Conservation (phyloP, 1,140 invertebrate species). For the Parapsyche elsis region DNA sequence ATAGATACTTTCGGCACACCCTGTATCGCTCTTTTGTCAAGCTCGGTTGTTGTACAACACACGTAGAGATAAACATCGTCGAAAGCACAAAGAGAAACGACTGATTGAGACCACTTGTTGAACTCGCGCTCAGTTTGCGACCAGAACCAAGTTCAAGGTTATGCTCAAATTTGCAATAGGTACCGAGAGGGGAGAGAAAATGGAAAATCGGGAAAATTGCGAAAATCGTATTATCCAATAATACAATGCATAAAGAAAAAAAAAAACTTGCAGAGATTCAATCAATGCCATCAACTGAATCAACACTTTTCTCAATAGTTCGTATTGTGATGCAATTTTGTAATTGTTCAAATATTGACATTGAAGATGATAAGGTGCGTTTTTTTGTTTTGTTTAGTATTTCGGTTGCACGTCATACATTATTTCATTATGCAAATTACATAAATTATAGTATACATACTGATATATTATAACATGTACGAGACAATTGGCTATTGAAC, state of each 20-base stretch:
- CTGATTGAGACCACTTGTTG: conserved; percentile 1
- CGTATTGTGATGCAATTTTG: background rate
- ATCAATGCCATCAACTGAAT: background rate
- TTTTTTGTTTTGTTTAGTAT: background rate
- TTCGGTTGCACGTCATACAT: background rate
- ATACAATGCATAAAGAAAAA: background rate
- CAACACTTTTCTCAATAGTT: background rate
- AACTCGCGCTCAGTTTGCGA: background rate
- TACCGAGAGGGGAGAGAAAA: background rate
- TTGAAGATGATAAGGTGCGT: background rate
- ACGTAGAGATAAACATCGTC: background rate
- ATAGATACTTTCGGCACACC: too few species aligned
- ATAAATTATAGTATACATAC: background rate
- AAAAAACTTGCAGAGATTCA: background rate
- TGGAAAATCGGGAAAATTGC: background rate
- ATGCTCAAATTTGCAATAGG: background rate
- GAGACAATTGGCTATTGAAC: conserved; percentile 28
- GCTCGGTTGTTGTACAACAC: too few species aligned
- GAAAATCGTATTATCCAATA: background rate
- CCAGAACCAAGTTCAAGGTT: conserved; percentile 12
- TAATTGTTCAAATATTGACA: background rate
- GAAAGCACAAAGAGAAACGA: conserved; percentile 7
- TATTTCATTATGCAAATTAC: conserved; percentile 13
- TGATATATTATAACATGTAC: conserved; percentile 25
- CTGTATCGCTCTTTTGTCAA: too few species aligned